phyloP scores from a whole-genome alignment of 2,888 invertebrate species.

The Ceriagrion tenellum region DNA sequence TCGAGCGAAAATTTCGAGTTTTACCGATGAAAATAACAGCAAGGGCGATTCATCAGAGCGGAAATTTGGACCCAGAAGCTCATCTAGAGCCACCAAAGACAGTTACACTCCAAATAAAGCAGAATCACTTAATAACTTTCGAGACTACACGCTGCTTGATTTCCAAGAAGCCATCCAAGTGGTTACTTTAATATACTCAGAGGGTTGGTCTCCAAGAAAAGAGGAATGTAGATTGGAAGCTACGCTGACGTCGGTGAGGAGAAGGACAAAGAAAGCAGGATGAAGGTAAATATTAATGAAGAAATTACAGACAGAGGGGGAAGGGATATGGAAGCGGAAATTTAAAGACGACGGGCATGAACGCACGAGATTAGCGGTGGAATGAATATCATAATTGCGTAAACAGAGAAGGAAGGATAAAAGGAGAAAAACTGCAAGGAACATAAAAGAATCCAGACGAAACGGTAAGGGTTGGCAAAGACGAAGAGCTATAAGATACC shows the following conservation, averaged over 20 bases:
- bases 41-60: background rate
- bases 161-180: background rate
- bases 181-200: background rate
- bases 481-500: no score
- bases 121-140: background rate
- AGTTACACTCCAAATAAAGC: background rate
- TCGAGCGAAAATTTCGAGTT: background rate
- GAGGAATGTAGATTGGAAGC: background rate
- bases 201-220: background rate
- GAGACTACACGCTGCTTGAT: background rate
- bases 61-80: background rate
- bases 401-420: no score
- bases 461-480: no score
- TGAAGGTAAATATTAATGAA: background rate
- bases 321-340: background rate
- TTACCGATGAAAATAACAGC: background rate
- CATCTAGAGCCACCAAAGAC: background rate
- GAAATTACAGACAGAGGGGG: background rate
- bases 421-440: no score
- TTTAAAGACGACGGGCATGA: background rate
- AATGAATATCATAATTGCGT: no score
- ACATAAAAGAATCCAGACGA: no score
- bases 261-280: background rate
- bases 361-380: background rate
- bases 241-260: no score